Percentiles rank a stretch among this genome's conserved stretches.
Evolutionary conservation across 2,888 invertebrate genomes (phyloP).

Genomic region (Geophilus truncorum): DNA sequence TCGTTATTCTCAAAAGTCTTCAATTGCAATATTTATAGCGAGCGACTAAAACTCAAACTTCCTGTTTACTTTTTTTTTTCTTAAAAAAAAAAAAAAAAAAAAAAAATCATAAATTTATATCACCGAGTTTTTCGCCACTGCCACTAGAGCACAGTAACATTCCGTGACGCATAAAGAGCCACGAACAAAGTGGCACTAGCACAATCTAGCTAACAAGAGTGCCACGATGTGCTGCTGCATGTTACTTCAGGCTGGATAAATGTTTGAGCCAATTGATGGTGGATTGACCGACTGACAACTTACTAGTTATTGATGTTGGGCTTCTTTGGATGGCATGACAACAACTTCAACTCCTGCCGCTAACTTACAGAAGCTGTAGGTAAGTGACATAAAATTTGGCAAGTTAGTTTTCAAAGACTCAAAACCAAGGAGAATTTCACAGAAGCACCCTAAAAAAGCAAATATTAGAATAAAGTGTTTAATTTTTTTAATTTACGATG

Average conservation of each 20-base stretch:
- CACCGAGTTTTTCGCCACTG: background rate
- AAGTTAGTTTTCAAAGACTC: background rate
- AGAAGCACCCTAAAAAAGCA: too few relatives aligned
- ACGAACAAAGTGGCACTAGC: background rate
- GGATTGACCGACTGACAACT: background rate
- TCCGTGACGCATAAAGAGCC: background rate
- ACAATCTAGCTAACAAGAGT: conserved; percentile 2
- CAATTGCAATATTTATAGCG: too few relatives aligned
- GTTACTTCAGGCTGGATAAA: background rate
- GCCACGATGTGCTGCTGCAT: background rate
- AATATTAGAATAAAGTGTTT: too few relatives aligned
- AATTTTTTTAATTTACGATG: too few relatives aligned
- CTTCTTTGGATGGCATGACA: background rate
- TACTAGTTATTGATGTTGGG: background rate
- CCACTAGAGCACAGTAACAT: background rate
- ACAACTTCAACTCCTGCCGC: background rate
- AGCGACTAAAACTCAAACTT: too few relatives aligned
- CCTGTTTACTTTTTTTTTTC: too few relatives aligned
- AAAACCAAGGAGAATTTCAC: too few relatives aligned
- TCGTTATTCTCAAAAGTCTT: too few relatives aligned
- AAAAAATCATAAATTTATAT: background rate
- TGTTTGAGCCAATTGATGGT: background rate
- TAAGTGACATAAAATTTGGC: background rate
- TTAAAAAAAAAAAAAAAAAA: background rate
- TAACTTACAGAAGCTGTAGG: background rate